Conservation (phyloP, 2,888 invertebrate species). For the Anaspis maculata region DNA sequence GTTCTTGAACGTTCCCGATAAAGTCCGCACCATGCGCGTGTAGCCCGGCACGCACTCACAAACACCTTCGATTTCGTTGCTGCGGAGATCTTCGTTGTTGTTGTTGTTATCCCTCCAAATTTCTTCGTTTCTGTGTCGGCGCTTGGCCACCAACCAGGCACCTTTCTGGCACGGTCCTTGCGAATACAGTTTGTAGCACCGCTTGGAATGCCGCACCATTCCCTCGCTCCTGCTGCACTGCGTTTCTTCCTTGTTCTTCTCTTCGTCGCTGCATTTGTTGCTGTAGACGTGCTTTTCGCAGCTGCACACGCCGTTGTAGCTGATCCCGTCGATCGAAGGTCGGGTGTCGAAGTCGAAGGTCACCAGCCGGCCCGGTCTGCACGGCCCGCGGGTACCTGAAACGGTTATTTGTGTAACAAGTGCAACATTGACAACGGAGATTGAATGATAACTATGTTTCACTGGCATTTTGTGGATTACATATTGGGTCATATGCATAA, state of each 20-base stretch:
- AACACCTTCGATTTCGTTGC: conserved; percentile 23
- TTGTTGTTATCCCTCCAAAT: conserved; percentile 16
- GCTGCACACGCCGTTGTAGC: conserved; percentile 74
- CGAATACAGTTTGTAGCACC: conserved; percentile 69
- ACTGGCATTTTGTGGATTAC: no score
- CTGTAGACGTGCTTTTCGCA: conserved; percentile 43
- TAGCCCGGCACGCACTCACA: conserved; percentile 64
- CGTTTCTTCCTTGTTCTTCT: conserved; percentile 11
- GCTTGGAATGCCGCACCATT: conserved; percentile 55
- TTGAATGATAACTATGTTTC: no score
- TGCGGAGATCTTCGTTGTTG: conserved; percentile 9
- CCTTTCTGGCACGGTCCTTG: conserved; percentile 69
- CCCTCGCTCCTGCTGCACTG: conserved; percentile 40
- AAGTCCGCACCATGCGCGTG: conserved; percentile 36
- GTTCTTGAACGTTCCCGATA: conserved; percentile 32
- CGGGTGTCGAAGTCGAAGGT: conserved; percentile 73
- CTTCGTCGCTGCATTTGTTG: conserved; percentile 18
- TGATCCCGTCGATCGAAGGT: conserved; percentile 71
- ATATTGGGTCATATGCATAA: no score
- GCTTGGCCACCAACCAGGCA: conserved; percentile 58
- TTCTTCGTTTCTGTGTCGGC: conserved; percentile 29
- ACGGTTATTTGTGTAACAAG: no score
- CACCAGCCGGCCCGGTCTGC: conserved; percentile 62
- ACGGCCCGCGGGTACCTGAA: conserved; percentile 72
- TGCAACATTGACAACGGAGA: no score